Evolutionary conservation across 1,140 invertebrate genomes (phyloP), one percentile per base, ranked within the genome.

Genomic region (Ooceraea biroi): DNA sequence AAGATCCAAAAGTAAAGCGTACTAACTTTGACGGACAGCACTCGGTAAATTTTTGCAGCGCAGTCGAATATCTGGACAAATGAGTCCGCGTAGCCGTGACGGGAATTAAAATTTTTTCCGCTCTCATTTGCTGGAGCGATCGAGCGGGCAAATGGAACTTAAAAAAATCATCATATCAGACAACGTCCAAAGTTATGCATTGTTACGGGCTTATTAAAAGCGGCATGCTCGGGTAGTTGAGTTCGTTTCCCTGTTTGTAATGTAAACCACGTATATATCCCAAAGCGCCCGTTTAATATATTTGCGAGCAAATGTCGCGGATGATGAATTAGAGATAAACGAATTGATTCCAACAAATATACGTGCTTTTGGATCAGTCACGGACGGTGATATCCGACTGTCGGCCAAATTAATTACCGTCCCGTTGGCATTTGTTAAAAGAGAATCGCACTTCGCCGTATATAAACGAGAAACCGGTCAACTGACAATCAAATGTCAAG

Each of bases 251-350:
- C 48, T 78, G 48, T 78, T 78, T 78, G 63, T 78, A 78, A 68
- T 78, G 48, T 44, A 78, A 78, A 78, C 68, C 78, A 25, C 36
- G 36, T 68, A 82, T 63, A 72, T 82, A 61, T 74, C 46, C 78
- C 69, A 73, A 74, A 63, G 66, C 78, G 78, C 69, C 19, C 78
- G 55, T 65, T 82, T 74, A 66, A 78, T 77, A 77, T 84, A 84
- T 84, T 78, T 78, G 74, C 63, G 52, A 84, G 73, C 74, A 84
- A 84, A 84, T 66, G 82, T 78, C 82, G 73, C 82, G 72, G 61
- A 74, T 68, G 73, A 80, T 78, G 78, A 84, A 84, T 84, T 84
- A 84, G 73, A 66, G 82, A 58, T 84, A 84, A 84, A 84, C 82
- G 82, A 77, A 84, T 84, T 84, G 73, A 84, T 77, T 84, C 19